Base-by-base conservation (phyloP, 2,113 vertebrate genomes). In the Eonycteris spelaea region DNA sequence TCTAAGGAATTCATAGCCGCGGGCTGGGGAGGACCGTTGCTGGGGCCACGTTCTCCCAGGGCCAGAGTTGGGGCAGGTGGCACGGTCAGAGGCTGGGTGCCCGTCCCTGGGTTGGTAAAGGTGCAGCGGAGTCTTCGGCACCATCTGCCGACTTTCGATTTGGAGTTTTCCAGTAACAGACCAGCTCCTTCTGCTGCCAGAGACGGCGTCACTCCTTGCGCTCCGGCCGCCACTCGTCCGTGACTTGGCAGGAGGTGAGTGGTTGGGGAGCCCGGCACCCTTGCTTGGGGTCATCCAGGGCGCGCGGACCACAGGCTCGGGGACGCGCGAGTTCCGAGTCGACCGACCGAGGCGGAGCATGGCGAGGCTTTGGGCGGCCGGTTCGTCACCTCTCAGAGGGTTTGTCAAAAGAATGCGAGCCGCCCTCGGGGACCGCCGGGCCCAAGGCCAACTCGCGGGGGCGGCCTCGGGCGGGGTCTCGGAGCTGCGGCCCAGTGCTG, bases 391-490 rank as follows among this genome's bases (percentile, higher is more conserved):
- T 93, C 73, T 51, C 61, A 0, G 26, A 0, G 55, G 77, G 7
- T 68, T 84, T 74, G 83, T 26, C 9, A 7, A 67, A 78, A 96
- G 73, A 79, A 95, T 85, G 45, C 11, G 30, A 53, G 30, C 48
- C 6, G 53, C 53, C 79, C 74, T 90, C 15, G 10, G 84, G 75
- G 87, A 92, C 61, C 21, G 59, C 87, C 1, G 22, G 97, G 90
- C 83, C 61, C 0, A 10, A 33, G 40, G 96, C 94, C 95, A 94
- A 77, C 48, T 87, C 79, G 55, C 24, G 74, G 95, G 84, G 92
- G 94, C 86, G 80, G 91, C 65, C 51, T 65, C 55, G 38, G 93
- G 90, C 30, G 63, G 86, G 85, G 86, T 55, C 86, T 82, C 33
- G 0, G 35, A 84, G 86, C 48, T 8, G 9, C 5, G n/a, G 51